These are phyloP conservation scores for Rhineura floridana DNA, from an alignment of 2,113 vertebrate species.

Conservation along the genomic window DNA sequence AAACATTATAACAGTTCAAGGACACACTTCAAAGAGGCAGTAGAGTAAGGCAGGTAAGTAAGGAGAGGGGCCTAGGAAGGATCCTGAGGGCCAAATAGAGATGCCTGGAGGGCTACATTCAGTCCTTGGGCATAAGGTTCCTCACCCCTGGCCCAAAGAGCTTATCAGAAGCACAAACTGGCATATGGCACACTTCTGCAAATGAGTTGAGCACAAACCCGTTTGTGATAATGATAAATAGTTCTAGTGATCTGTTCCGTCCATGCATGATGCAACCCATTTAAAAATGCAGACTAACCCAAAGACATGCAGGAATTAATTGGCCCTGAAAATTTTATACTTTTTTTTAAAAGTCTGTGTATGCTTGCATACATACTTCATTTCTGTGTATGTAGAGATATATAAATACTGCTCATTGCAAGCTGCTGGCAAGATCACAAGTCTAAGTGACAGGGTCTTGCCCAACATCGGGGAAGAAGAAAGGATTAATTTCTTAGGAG, in stretches of 20 bases:
- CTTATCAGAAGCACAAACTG: no score
- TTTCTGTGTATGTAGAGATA: background rate
- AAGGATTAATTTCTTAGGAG: background rate
- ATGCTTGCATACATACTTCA: background rate
- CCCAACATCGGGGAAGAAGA: background rate
- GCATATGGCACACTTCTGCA: background rate
- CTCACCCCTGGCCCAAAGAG: no score
- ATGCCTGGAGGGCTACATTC: no score
- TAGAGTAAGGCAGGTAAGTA: no score
- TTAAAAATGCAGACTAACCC: background rate
- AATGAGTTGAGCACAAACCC: background rate
- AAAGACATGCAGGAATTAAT: background rate
- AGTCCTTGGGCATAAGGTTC: no score
- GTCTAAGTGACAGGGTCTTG: background rate
- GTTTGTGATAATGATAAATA: background rate
- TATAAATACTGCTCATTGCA: background rate
- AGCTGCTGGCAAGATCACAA: background rate
- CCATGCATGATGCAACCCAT: background rate
- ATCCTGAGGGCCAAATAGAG: no score
- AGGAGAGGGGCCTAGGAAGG: no score
- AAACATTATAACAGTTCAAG: no score
- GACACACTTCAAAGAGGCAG: no score
- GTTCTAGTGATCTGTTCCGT: background rate
- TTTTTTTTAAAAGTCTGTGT: background rate
- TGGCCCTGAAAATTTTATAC: background rate